Base-by-base conservation (phyloP, 2,888 invertebrate genomes). In the Drosophila greeni region DNA sequence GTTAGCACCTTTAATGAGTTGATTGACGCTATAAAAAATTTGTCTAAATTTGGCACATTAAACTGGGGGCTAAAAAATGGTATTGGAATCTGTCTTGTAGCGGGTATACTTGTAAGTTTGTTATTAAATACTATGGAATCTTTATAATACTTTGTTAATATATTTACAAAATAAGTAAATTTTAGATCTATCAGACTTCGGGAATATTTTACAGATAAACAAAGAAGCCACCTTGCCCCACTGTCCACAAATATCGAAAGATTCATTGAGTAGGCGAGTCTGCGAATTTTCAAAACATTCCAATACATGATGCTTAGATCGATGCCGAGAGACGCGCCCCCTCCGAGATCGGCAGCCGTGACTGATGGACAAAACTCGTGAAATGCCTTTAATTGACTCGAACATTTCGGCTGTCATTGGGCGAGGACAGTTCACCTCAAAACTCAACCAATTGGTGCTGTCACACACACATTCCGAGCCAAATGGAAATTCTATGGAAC, bases 351-450 rank as follows among this genome's bases (percentile, higher is more conserved):
- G 52, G 29, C 37, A 29, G 20, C 70, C 64, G 34, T 70, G 52
- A 65, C 53, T 65, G 67, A 71, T 49, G 47, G 71, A 49, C 65
- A 31, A 18, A 70, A 24, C 31, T 23, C 29, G 20, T n/a, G 42
- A 54, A 67, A 43, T 64, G 24, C 18, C 33, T 70, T 70, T 78
- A 82, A 77, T 77, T 77, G 81, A 84, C 76, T 57, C 57, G 48
- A 64, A 59, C 77, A 76, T 72, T 80, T 55, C 45, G 45, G 49
- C 75, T 76, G 85, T 74, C 81, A 85, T 72, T 72, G 24, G n/a
- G 37, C 9, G 42, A 26, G 24, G 40, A 66, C 42, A 60, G 47
- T 40, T 56, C 47, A 61, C 39, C 40, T 57, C 69, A 42, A 31
- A 40, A 42, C 18, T 53, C 9, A 61, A 37, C 26, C 68, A 66